phyloP scores from a whole-genome alignment of 2,113 vertebrate species.

The Anarhynchus alexandrinus region DNA sequence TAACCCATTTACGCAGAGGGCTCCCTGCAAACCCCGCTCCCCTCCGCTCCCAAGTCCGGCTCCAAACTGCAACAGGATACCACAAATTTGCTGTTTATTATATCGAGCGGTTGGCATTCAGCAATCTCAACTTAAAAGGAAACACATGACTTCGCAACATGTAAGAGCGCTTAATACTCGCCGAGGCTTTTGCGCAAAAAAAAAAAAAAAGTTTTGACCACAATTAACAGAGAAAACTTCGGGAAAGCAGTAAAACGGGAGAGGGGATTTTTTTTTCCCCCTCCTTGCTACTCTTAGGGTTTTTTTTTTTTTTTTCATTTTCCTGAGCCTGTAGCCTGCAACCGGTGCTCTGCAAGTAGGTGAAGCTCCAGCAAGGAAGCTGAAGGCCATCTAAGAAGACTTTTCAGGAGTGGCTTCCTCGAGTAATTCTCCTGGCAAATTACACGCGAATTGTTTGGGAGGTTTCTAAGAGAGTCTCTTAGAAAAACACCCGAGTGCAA shows the following conservation, averaged over 20 bases:
- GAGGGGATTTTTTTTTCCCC: neutral
- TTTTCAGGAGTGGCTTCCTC: slow-evolving; percentile 52
- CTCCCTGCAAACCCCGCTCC: neutral
- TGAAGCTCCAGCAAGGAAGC: slow-evolving; percentile 45
- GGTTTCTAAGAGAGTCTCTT: neutral
- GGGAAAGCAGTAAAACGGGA: neutral
- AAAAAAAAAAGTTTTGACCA: slow-evolving; percentile 41
- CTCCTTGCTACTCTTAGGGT: neutral
- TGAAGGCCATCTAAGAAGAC: slow-evolving; percentile 29
- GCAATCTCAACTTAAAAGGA: slow-evolving; percentile 65
- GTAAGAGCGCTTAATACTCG: slow-evolving; percentile 10
- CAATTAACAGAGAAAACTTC: slow-evolving; percentile 34
- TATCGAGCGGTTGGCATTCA: slow-evolving; percentile 46
- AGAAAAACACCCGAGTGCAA: neutral
- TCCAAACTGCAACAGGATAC: slow-evolving; percentile 41
- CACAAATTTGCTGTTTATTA: slow-evolving; percentile 61
- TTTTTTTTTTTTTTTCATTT: neutral
- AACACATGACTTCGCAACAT: slow-evolving; percentile 51
- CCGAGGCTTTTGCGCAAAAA: slow-evolving; percentile 47
- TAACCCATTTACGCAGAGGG: neutral
- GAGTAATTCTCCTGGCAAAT: slow-evolving; percentile 36
- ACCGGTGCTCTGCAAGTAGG: slow-evolving; percentile 4
- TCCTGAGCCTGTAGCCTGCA: neutral
- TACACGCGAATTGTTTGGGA: neutral
- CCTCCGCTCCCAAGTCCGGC: neutral